Evolutionary conservation across 2,888 invertebrate species (phyloP).

Genomic region (Pollenia amentaria): DNA sequence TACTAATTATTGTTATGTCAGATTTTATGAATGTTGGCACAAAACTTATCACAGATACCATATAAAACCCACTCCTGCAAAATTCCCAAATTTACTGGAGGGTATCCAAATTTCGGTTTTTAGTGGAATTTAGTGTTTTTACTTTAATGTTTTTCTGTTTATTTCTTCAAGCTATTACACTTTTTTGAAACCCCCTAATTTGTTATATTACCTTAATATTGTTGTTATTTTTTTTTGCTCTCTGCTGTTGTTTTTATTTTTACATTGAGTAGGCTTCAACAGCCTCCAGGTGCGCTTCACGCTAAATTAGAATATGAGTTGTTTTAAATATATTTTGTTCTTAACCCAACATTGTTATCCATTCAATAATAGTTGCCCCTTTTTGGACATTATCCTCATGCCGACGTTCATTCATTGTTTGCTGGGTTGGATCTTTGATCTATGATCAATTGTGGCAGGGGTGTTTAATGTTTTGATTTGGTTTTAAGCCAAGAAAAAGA

Average conservation of each 20-base stretch:
- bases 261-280: conserved; percentile 78
- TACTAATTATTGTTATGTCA: too few species aligned
- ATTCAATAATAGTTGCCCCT: conserved; percentile 28
- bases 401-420: neutral
- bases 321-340: conserved; percentile 50
- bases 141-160: too few species aligned
- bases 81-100: too few species aligned
- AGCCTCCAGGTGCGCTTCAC: conserved; percentile 85
- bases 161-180: neutral
- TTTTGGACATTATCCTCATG: neutral
- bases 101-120: too few species aligned
- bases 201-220: conserved; percentile 33
- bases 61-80: too few species aligned
- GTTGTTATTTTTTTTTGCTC: conserved; percentile 54
- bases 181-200: conserved; percentile 28
- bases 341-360: conserved; percentile 44
- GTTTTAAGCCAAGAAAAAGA: conserved; percentile 27
- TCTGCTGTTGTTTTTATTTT: conserved; percentile 56
- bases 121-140: too few species aligned
- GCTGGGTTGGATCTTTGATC: conserved; percentile 22
- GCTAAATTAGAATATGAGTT: conserved; percentile 82
- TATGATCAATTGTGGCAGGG: conserved; percentile 50
- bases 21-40: too few species aligned
- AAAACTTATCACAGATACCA: too few species aligned
- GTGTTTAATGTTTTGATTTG: conserved; percentile 59